These are phyloP conservation scores for human (Homo sapiens) DNA, from an alignment of 2,113 vertebrate genomes.

Conservation along the genomic window GRCh38 chr18:43033001-43033500, in stretches of 20 bases:
- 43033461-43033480: background rate
- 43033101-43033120: background rate
- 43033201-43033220: background rate
- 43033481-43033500: background rate
- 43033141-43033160: background rate
- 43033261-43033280: background rate
- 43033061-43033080: background rate
- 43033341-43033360: background rate
- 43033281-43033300: background rate
- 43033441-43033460: background rate
- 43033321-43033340: background rate
- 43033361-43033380: background rate
- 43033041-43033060: background rate
- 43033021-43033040: background rate
- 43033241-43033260: background rate
- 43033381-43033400: background rate
- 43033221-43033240: background rate
- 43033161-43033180: slow-evolving; percentile 1
- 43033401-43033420: background rate
- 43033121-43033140: background rate
- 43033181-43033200: background rate
- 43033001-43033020: background rate
- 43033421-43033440: background rate
- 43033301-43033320: background rate
- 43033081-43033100: background rate